phyloP scores from a whole-genome alignment of 2,888 invertebrate genomes.

The Busseola fusca region DNA sequence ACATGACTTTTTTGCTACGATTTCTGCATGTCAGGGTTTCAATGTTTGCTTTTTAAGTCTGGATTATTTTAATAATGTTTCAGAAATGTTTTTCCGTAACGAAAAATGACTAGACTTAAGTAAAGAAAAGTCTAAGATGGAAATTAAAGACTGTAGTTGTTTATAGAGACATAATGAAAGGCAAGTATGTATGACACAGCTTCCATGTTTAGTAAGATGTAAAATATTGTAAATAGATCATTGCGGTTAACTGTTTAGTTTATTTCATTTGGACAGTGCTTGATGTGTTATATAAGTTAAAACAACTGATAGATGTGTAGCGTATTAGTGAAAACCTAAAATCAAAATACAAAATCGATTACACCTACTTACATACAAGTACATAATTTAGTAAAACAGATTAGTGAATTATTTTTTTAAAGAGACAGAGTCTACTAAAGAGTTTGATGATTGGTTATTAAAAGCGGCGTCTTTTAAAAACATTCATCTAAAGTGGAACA shows the following conservation, averaged over 20 bases:
- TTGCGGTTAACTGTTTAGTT: neutral
- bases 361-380: neutral
- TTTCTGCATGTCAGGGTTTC: constrained; percentile 26
- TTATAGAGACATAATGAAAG: neutral
- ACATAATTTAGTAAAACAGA: neutral
- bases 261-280: neutral
- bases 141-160: neutral
- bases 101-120: neutral
- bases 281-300: neutral
- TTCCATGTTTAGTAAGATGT: neutral
- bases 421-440: neutral
- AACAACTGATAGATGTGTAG: neutral
- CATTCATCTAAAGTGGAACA: neutral
- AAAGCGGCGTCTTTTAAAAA: neutral
- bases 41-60: neutral
- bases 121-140: neutral
- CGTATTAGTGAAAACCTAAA: neutral
- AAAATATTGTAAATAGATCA: neutral
- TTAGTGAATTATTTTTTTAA: neutral
- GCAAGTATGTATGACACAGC: neutral
- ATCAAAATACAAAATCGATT: neutral
- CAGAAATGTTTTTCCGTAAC: neutral
- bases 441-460: neutral
- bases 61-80: neutral
- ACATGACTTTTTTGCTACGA: constrained; percentile 24